phyloP scores from a whole-genome alignment of 2,113 vertebrate species.

The Spheniscus mendiculus region DNA sequence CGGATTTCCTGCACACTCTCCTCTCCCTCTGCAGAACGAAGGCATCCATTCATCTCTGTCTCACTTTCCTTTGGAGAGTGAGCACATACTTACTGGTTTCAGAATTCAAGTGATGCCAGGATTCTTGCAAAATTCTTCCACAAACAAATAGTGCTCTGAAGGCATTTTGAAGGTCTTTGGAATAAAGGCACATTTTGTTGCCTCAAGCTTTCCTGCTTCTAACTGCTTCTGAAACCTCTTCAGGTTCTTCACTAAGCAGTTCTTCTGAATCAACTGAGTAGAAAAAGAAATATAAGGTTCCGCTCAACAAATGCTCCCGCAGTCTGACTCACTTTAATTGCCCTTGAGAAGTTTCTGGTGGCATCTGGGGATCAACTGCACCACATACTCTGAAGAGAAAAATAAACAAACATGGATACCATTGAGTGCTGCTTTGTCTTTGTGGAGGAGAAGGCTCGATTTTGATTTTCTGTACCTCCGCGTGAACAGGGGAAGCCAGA shows the following conservation, averaged over 20 bases:
- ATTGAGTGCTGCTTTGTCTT: neutral
- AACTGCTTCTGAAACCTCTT: conserved; percentile 86
- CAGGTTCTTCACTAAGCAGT: conserved; percentile 88
- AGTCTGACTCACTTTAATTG: neutral
- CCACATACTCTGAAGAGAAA: neutral
- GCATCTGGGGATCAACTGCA: neutral
- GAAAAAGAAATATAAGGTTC: neutral
- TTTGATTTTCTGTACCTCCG: neutral
- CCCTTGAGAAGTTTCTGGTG: neutral
- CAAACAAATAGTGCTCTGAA: conserved; percentile 86
- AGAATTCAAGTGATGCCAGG: conserved; percentile 87
- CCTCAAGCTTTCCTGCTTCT: conserved; percentile 78
- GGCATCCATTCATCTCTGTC: neutral
- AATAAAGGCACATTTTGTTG: conserved; percentile 86
- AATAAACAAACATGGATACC: neutral
- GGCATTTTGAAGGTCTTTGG: conserved; percentile 86
- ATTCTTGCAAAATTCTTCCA: conserved; percentile 87
- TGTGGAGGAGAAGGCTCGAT: neutral
- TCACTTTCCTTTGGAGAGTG: neutral
- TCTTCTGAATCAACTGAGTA: conserved; percentile 87
- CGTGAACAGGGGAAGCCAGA: neutral
- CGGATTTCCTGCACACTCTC: neutral
- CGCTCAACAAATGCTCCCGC: neutral
- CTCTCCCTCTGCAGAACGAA: neutral
- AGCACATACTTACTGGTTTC: conserved; percentile 82